Evolutionary conservation across 2,113 vertebrate species (phyloP).

Genomic region (Gopherus flavomarginatus): DNA sequence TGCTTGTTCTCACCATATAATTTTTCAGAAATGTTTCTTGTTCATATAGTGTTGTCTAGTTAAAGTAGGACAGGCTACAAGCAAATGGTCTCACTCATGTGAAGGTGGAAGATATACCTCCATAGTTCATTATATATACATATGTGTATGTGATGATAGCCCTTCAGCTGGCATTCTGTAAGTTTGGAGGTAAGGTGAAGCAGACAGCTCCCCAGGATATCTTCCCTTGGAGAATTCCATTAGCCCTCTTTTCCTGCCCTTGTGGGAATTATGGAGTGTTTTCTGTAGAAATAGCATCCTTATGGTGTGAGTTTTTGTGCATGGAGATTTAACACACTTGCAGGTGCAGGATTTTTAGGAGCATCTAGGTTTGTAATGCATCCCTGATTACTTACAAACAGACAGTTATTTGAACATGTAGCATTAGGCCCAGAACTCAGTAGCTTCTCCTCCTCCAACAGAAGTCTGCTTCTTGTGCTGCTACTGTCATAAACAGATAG

Average conservation of each 20-base stretch:
- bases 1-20: background rate
- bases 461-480: background rate
- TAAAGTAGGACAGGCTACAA: background rate
- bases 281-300: background rate
- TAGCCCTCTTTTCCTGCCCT: background rate
- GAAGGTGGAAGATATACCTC: background rate
- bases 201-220: background rate
- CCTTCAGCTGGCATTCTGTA: background rate
- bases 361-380: background rate
- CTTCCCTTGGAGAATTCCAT: background rate
- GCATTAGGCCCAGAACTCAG: background rate
- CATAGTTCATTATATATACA: background rate
- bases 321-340: background rate
- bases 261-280: background rate
- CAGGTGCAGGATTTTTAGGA: background rate
- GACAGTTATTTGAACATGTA: background rate
- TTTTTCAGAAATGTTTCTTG: background rate
- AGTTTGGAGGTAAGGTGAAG: background rate
- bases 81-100: background rate
- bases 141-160: background rate
- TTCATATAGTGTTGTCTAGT: background rate
- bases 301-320: background rate
- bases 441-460: background rate
- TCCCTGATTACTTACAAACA: background rate
- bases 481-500: background rate